Evolutionary conservation across 2,113 vertebrate species (phyloP).

Genomic region (Elanus axillaris): DNA sequence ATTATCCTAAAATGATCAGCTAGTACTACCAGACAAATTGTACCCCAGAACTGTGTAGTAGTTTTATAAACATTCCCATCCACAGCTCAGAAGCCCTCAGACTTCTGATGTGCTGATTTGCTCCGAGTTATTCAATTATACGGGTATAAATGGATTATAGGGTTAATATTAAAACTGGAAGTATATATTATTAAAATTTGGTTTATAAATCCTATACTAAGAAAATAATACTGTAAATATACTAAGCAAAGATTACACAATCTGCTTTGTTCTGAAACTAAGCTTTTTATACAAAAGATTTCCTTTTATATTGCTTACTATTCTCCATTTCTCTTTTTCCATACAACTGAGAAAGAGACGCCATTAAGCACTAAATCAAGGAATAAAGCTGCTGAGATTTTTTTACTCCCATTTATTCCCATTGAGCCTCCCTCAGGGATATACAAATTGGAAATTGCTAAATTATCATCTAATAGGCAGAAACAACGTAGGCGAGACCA

Average conservation of each 20-base stretch:
- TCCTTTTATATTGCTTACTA: background rate
- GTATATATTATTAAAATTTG: background rate
- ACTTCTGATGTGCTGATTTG: background rate
- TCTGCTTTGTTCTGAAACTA: background rate
- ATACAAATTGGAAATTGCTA: constrained; percentile 47
- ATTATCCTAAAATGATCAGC: background rate
- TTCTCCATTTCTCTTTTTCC: background rate
- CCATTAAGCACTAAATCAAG: background rate
- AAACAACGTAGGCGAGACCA: constrained; percentile 67
- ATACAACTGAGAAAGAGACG: background rate
- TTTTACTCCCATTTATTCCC: constrained; percentile 44
- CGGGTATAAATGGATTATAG: background rate
- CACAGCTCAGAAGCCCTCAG: background rate
- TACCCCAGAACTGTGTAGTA: background rate
- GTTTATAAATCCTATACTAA: background rate
- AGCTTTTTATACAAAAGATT: background rate
- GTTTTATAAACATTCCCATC: background rate
- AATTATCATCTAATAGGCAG: constrained; percentile 76
- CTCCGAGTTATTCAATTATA: background rate
- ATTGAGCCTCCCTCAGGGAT: constrained; percentile 40
- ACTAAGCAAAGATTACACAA: background rate
- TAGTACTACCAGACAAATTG: background rate
- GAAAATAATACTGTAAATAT: background rate
- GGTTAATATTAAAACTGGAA: background rate
- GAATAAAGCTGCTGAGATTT: constrained; percentile 9